Base-by-base conservation (phyloP, 30 jellyfish, hydroid and myxozoan species). In the Chrysaora quinquecirrha region DNA sequence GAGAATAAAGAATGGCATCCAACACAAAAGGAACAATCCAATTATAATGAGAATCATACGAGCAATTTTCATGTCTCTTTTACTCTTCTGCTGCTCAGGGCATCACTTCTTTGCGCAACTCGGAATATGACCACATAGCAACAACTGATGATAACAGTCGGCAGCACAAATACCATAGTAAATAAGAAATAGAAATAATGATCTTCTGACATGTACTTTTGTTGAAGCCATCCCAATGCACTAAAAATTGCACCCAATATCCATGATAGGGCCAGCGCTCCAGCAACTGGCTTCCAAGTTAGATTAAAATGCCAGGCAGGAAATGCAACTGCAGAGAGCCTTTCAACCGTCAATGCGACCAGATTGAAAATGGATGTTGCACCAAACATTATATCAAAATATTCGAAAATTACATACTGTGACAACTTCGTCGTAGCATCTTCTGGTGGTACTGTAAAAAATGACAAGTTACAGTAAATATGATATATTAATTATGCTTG, bases 1-100 rank as follows among this genome's bases (percentile, higher is more conserved):
- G 49, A 85, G 34, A 0, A 78, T 64, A 49, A 91, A 91, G 58
- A 91, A 91, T 29, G 98, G 98, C 93, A 83, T 75, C 98, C 98
- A 91, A 34, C 95, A 85, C 16, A 79, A 10, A 11, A 85, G 80
- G 60, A 91, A 91, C 64, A 91, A 75, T n/a, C 98, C 95, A 3
- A 91, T 81, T 4, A 91, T 91, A 14, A 91, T 67, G 32, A 96
- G 87, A 29, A 91, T 81, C 91, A 90, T 91, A 30, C 87, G 78
- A 1, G 98, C 98, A 28, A 91, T 78, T 49, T 77, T 89, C 86
- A 91, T 68, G 64, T 91, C 98, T 32, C 79, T 87, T 28, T 72
- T 24, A 90, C 75, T 30, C 89, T 73, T 22, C 73, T 67, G 87
- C 47, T 65, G 33, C 81, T 78, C 77, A 71, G 46, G 1, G 96